These are phyloP conservation scores for Geococcyx californianus DNA, from an alignment of 2,113 vertebrate genomes.

Conservation along the genomic window DNA sequence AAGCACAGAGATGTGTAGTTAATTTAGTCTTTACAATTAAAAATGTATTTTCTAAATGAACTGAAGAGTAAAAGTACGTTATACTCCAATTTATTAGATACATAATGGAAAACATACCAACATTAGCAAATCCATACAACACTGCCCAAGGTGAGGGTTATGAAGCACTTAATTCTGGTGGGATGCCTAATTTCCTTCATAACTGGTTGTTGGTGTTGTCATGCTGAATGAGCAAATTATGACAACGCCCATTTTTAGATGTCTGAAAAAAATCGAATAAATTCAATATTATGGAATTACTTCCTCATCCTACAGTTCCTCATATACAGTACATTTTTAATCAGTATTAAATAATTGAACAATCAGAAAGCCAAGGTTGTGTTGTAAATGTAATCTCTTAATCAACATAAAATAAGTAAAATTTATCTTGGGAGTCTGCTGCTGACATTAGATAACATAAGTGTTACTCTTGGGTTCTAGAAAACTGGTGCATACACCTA, in stretches of 20 bases:
- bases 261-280: constrained; percentile 55
- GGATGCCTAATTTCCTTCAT: neutral
- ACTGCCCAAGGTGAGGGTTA: neutral
- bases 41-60: neutral
- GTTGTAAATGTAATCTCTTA: constrained; percentile 12
- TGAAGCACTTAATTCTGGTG: neutral
- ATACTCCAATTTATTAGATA: neutral
- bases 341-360: constrained; percentile 35
- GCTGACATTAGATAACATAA: neutral
- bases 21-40: neutral
- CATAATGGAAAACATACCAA: neutral
- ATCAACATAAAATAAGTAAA: constrained; percentile 51
- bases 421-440: constrained; percentile 1
- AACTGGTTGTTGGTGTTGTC: neutral
- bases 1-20: neutral
- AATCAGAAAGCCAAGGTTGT: neutral
- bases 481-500: neutral
- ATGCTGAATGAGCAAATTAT: neutral
- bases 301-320: constrained; percentile 44
- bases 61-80: neutral
- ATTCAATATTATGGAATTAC: constrained; percentile 44
- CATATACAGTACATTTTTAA: constrained; percentile 39
- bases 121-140: neutral
- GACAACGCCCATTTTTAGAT: constrained; percentile 23
- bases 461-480: neutral